These are phyloP conservation scores for Eurypyga helias DNA, from an alignment of 2,113 vertebrate species.

Conservation along the genomic window DNA sequence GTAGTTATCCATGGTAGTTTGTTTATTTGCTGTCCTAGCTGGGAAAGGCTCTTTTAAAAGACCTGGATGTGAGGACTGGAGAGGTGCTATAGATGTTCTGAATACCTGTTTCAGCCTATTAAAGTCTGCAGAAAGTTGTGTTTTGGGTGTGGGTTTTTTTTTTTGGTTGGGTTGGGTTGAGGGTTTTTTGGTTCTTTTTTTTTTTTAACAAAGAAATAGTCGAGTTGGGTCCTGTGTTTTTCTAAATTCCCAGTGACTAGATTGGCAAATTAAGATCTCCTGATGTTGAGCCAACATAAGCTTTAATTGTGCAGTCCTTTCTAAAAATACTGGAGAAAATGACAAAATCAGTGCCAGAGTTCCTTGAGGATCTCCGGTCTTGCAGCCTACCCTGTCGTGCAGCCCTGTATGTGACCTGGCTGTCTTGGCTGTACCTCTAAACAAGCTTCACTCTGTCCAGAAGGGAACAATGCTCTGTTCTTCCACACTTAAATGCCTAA, in stretches of 20 bases:
- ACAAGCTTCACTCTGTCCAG: background rate
- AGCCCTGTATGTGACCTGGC: fast-evolving
- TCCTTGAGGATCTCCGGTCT: background rate
- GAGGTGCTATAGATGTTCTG: background rate
- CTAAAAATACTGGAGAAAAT: background rate
- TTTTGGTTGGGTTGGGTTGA: no score
- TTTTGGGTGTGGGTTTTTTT: no score
- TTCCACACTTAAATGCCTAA: fast-evolving
- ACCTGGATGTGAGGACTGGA: background rate
- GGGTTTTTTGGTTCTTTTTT: no score
- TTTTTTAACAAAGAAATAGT: no score
- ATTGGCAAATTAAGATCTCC: background rate
- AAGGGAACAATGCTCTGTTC: background rate
- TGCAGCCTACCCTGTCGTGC: background rate
- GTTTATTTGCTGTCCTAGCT: background rate
- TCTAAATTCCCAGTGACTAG: background rate
- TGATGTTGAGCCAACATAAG: background rate
- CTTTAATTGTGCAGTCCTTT: background rate
- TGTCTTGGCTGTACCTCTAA: background rate
- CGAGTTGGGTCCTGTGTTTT: background rate
- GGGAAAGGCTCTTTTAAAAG: background rate
- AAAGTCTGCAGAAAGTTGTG: background rate
- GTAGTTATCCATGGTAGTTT: background rate
- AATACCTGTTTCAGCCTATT: background rate
- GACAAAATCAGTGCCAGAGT: fast-evolving